A percentile compares a stretch with the other conserved stretches of the same genome.
Evolutionary conservation across 1,140 invertebrate species (phyloP).

Genomic region (Ptiloglossa arizonensis): DNA sequence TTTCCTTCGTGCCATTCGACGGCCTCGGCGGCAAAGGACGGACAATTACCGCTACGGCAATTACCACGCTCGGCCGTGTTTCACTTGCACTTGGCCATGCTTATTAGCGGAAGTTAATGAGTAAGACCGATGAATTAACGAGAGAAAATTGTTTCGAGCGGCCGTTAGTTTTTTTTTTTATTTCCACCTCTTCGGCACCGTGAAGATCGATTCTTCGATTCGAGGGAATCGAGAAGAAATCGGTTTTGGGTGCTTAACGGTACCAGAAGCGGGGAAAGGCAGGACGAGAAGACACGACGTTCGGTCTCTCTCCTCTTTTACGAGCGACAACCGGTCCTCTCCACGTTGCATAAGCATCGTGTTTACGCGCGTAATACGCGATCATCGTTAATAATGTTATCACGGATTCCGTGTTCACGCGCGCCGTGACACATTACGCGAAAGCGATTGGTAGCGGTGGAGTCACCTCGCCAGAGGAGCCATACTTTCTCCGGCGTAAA

Average conservation of each 20-base stretch:
- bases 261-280: neutral
- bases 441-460: slow-evolving; percentile 30
- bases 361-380: neutral
- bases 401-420: slow-evolving; percentile 23
- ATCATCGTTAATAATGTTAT: slow-evolving; percentile 34
- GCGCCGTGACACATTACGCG: slow-evolving; percentile 32
- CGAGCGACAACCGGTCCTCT: neutral
- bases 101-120: slow-evolving; percentile 43
- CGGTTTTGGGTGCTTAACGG: too few species aligned
- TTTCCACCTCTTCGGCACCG: too few species aligned
- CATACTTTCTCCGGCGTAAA: slow-evolving; percentile 34
- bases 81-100: slow-evolving; percentile 41
- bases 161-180: too few species aligned
- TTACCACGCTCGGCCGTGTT: slow-evolving; percentile 2
- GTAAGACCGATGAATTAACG: slow-evolving; percentile 28
- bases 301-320: neutral
- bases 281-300: too few species aligned
- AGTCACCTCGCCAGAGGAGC: neutral
- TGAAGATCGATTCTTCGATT: slow-evolving; percentile 39
- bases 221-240: neutral
- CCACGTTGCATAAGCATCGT: neutral
- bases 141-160: slow-evolving; percentile 45
- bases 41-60: neutral
- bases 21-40: neutral
- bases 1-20: neutral